Base-by-base conservation (phyloP, 2,113 vertebrate species). In the Passerina amoena region DNA sequence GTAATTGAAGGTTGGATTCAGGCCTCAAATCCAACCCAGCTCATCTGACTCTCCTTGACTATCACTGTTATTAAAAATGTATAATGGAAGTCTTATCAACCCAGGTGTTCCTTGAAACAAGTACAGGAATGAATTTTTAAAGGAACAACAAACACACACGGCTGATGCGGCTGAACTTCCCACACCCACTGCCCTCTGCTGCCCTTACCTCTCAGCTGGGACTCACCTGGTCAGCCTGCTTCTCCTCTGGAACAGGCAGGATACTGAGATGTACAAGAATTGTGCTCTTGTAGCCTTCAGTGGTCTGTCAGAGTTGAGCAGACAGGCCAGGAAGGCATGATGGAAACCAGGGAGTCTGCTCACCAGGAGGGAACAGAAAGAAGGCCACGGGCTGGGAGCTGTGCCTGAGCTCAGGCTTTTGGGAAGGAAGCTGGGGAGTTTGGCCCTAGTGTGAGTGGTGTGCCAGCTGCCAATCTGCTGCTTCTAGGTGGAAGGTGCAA, bases 201-300 rank as follows among this genome's bases (percentile, higher is more conserved):
- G 78, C 51, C 63, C 60, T 90, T 28, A 6, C 40, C 59, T 82
- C 81, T 82, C 33, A 71, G 48, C 78, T 2, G 6, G 63, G 75
- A 28, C 31, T 10, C 30, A 35, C 27, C 28, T 20, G 54, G 45
- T 70, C 59, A 80, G 38, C 35, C 84, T 93, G 78, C 59, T 82
- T 35, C 23, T 72, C 83, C 90, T 93, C 66, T 51, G 78, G 61
- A 93, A 51, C 30, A 17, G 66, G 45, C 63, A 66, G 51, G 44
- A 66, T 88, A 65, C 93, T 87, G 84, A 66, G 82, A 57, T 18
- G 70, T 40, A 70, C 54, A 61, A 54, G 82, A 79, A 59, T 54
- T 76, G 61, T 66, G 91, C 42, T 69, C 48, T 79, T 92, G 33
- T 45, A 80, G 70, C 87, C 82, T 91, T 91, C 70, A 82, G 5